Evolutionary conservation across 2,113 vertebrate genomes (phyloP).

Genomic region (Oreotragus oreotragus): DNA sequence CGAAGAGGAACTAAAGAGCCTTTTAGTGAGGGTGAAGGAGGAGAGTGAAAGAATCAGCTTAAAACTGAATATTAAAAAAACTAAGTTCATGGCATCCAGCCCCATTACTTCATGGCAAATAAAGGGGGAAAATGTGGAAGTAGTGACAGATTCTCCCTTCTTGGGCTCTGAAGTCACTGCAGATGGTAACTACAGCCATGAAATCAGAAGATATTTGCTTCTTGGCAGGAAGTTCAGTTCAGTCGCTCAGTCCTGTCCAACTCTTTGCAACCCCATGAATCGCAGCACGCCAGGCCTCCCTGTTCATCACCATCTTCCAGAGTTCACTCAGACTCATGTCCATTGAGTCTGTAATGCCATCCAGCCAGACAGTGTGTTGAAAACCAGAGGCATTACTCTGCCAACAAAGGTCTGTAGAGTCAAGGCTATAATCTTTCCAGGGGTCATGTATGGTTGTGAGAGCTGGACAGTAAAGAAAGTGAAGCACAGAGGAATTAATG

Average conservation of each 20-base stretch:
- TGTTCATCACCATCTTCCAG: no score
- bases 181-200: not conserved
- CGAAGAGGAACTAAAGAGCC: not conserved
- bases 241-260: no score
- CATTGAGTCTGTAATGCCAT: no score
- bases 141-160: not conserved
- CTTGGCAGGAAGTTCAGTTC: no score
- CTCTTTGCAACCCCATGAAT: no score
- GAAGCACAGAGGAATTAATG: not conserved
- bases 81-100: not conserved
- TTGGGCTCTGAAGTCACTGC: not conserved
- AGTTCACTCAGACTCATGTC: no score
- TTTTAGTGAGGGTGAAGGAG: not conserved
- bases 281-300: no score
- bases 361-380: not conserved
- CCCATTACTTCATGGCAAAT: not conserved
- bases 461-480: not conserved
- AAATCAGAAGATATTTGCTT: not conserved
- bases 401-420: not conserved
- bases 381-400: not conserved
- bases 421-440: not conserved
- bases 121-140: not conserved
- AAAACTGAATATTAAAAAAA: not conserved
- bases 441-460: not conserved
- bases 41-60: not conserved